Conservation (phyloP, 1,140 invertebrate genomes). For the Thaumetopoea pityocampa region DNA sequence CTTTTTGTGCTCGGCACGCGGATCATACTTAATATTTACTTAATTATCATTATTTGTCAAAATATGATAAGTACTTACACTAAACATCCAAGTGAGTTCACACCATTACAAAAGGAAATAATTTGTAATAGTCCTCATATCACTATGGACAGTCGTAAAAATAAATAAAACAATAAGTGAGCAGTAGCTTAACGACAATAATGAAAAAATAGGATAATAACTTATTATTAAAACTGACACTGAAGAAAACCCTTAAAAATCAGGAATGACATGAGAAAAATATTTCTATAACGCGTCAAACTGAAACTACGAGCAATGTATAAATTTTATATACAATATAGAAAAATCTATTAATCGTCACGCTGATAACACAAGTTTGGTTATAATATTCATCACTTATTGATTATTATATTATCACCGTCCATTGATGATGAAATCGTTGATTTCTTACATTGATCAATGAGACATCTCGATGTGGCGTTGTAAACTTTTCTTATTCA, state of each 20-base stretch:
- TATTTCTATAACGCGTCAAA: too few species aligned
- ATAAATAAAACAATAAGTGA: slow-evolving; percentile 63
- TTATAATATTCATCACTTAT: too few species aligned
- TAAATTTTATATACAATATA: too few species aligned
- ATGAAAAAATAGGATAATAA: slow-evolving; percentile 23
- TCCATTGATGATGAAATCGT: too few species aligned
- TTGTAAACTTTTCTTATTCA: slow-evolving; percentile 74
- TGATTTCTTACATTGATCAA: slow-evolving; percentile 31
- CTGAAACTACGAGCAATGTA: too few species aligned
- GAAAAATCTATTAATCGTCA: too few species aligned
- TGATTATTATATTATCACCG: too few species aligned
- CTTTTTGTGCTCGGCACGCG: too few species aligned
- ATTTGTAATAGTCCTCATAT: slow-evolving; percentile 15
- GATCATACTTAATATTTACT: slow-evolving; percentile 25
- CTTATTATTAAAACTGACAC: slow-evolving; percentile 13
- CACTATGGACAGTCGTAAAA: slow-evolving; percentile 23
- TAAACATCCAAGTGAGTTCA: slow-evolving; percentile 17
- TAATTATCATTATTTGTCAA: slow-evolving; percentile 29
- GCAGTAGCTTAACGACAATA: slow-evolving; percentile 39
- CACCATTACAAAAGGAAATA: slow-evolving; percentile 12
- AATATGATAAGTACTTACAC: slow-evolving; percentile 42
- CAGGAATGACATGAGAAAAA: slow-evolving; percentile 59
- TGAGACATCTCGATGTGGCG: slow-evolving; percentile 70
- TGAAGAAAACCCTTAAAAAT: too few species aligned
- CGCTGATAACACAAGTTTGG: too few species aligned